Evolutionary conservation across 2,888 invertebrate species (phyloP).

Genomic region (Thyatira batis): DNA sequence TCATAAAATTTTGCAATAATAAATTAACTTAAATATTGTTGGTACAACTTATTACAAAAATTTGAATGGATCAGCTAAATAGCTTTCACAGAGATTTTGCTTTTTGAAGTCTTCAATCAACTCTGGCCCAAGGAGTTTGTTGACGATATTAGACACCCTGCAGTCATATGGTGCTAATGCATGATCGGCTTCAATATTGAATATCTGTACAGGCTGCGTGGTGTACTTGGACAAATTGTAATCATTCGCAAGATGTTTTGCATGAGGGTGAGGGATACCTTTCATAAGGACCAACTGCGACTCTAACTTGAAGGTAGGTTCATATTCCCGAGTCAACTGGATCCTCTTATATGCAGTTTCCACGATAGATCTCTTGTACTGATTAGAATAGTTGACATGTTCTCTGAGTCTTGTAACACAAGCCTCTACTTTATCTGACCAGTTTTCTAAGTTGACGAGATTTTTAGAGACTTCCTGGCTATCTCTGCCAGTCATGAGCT

Average conservation of each 20-base stretch:
- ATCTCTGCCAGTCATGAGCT: slow-evolving; percentile 33
- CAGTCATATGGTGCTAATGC: slow-evolving; percentile 37
- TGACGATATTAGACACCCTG: slow-evolving; percentile 49
- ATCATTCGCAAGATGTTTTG: slow-evolving; percentile 34
- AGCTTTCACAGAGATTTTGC: slow-evolving; percentile 40
- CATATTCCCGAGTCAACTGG: slow-evolving; percentile 37
- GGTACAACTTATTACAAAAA: too few species aligned
- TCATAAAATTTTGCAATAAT: too few species aligned
- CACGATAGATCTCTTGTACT: slow-evolving; percentile 39
- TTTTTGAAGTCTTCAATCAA: slow-evolving; percentile 39
- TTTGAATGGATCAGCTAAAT: slow-evolving; percentile 86
- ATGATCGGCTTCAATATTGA: slow-evolving; percentile 38
- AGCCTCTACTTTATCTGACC: slow-evolving; percentile 36
- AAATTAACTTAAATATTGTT: too few species aligned
- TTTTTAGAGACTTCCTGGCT: slow-evolving; percentile 28
- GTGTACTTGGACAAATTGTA: slow-evolving; percentile 50
- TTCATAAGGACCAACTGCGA: slow-evolving; percentile 53
- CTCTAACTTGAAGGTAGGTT: slow-evolving; percentile 39
- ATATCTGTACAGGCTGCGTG: slow-evolving; percentile 40
- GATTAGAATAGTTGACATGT: slow-evolving; percentile 31
- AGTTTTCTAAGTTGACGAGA: slow-evolving; percentile 26
- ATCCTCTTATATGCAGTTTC: slow-evolving; percentile 41
- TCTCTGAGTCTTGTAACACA: slow-evolving; percentile 32
- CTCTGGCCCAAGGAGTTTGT: slow-evolving; percentile 34
- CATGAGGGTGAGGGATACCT: slow-evolving; percentile 32